phyloP scores from a whole-genome alignment of 2,888 invertebrate species.

The Tetragonula carbonaria region DNA sequence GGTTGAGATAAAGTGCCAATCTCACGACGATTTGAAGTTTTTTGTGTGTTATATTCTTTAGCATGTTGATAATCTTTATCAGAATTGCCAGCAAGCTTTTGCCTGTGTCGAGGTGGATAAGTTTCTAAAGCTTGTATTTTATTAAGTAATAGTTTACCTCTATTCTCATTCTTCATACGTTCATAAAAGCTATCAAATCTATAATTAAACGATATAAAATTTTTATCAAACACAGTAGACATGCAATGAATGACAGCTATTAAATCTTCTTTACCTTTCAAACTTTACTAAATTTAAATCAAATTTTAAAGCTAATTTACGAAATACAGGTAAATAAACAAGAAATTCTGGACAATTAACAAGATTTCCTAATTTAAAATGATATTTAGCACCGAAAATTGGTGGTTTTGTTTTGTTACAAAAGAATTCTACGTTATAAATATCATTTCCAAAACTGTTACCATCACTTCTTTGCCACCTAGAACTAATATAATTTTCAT shows the following conservation, averaged over 20 bases:
- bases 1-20: constrained; percentile 94
- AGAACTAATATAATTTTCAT: constrained; percentile 76
- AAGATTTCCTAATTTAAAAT: constrained; percentile 97
- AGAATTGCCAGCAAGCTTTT: constrained; percentile 86
- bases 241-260: neutral
- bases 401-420: constrained; percentile 88
- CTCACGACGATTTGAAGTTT: constrained; percentile 77
- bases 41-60: constrained; percentile 85
- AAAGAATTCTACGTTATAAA: constrained; percentile 90
- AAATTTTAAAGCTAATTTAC: constrained; percentile 89
- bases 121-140: constrained; percentile 93
- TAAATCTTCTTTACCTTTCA: constrained; percentile 83
- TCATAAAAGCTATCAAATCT: constrained; percentile 92
- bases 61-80: constrained; percentile 91
- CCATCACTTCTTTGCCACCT: constrained; percentile 86
- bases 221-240: neutral
- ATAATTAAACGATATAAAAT: constrained; percentile 17
- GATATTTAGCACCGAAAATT: constrained; percentile 97
- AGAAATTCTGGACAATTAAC: constrained; percentile 99
- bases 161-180: constrained; percentile 86
- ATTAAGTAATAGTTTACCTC: constrained; percentile 87
- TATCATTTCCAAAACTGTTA: constrained; percentile 90
- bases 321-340: constrained; percentile 95
- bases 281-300: constrained; percentile 89
- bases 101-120: constrained; percentile 88